Percentiles rank a stretch among this genome's conserved stretches.
phyloP scores from a whole-genome alignment of 2,888 invertebrate genomes.

The Diarsia mendica region DNA sequence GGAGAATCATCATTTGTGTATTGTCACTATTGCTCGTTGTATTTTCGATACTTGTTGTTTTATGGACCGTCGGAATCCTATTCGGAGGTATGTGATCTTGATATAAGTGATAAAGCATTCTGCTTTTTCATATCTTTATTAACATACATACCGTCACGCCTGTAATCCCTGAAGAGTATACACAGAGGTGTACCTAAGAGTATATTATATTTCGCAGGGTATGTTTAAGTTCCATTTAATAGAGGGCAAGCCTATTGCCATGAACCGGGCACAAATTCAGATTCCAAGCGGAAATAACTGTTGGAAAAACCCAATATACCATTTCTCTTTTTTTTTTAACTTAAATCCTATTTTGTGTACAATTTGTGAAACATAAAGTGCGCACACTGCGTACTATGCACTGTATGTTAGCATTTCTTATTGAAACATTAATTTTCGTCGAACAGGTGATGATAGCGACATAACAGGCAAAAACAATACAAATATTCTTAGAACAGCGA shows the following conservation, averaged over 20 bases:
- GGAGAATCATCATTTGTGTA: neutral
- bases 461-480: neutral
- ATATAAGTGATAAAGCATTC: neutral
- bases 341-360: neutral
- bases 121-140: neutral
- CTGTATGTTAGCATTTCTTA: neutral
- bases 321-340: no score
- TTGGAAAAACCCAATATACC: no score
- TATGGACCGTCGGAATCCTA: neutral
- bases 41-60: neutral
- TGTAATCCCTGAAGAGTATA: no score
- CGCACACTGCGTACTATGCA: neutral
- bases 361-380: neutral
- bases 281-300: no score
- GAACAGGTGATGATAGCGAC: neutral
- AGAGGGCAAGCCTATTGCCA: no score
- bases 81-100: constrained; percentile 3
- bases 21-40: neutral
- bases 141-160: no score
- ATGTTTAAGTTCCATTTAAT: no score
- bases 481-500: neutral
- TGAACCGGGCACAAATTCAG: no score
- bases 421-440: neutral
- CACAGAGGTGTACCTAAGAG: no score
- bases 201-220: no score